These are phyloP conservation scores for Nothura maculosa DNA, from an alignment of 2,797 vertebrate species.

Conservation along the genomic window DNA sequence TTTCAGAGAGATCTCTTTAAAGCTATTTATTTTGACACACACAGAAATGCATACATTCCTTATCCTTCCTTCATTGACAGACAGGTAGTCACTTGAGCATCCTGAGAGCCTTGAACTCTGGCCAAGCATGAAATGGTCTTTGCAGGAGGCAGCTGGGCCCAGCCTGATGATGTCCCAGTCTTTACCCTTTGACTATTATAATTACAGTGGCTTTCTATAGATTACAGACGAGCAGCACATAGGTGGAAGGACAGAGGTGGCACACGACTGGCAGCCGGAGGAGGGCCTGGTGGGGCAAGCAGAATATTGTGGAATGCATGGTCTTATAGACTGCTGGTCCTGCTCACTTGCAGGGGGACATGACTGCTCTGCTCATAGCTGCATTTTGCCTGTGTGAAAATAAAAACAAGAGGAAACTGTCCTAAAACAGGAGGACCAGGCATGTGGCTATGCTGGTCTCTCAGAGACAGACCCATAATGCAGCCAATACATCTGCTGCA, in stretches of 20 bases:
- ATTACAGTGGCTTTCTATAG: background rate
- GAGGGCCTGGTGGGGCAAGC: background rate
- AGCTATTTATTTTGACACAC: background rate
- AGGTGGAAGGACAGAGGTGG: rapidly evolving
- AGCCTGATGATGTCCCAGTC: rapidly evolving
- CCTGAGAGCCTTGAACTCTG: background rate
- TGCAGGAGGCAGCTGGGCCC: background rate
- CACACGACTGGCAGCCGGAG: background rate
- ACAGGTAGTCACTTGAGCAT: background rate
- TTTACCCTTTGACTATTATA: background rate
- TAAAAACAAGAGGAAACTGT: background rate
- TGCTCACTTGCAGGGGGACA: background rate
- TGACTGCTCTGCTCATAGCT: background rate
- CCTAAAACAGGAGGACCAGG: background rate
- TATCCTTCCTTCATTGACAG: background rate
- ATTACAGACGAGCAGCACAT: rapidly evolving
- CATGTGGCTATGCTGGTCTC: background rate
- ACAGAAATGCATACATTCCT: background rate
- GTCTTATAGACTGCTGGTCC: background rate
- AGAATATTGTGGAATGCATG: background rate
- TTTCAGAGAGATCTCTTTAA: background rate
- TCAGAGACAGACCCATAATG: background rate
- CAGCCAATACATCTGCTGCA: background rate
- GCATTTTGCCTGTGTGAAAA: background rate
- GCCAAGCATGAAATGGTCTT: background rate